These are phyloP conservation scores for Ephydatia muelleri DNA, from an alignment of 37 sponge, comb jelly and placozoan genomes.

Conservation along the genomic window DNA sequence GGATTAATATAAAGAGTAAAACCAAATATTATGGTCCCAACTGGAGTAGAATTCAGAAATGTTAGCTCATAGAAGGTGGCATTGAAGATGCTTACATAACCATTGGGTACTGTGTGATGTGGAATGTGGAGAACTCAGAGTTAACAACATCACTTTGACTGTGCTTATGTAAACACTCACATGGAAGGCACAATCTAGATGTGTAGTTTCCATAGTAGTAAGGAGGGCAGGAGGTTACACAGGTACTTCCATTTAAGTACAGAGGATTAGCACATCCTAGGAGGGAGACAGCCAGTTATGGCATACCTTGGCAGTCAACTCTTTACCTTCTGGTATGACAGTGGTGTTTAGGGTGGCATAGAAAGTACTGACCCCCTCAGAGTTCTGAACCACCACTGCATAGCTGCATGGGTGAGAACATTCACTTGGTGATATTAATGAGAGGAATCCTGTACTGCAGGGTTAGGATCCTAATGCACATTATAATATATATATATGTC, in stretches of 20 bases:
- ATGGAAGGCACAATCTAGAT: background rate
- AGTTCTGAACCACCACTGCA: no score
- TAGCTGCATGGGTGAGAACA: no score
- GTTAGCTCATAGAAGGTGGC: background rate
- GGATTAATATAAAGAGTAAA: background rate
- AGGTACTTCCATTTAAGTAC: slow-evolving; percentile 8
- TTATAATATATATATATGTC: no score
- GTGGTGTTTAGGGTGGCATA: no score
- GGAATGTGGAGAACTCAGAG: background rate
- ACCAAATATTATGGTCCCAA: background rate
- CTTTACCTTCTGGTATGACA: no score
- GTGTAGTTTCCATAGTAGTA: slow-evolving; percentile 23
- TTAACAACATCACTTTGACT: background rate
- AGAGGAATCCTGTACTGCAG: no score
- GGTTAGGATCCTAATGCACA: no score
- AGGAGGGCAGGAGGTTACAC: slow-evolving; percentile 14
- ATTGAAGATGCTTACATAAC: background rate
- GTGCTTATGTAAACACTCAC: background rate
- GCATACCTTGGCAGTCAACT: no score
- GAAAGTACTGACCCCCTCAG: no score
- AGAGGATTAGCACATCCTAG: no score
- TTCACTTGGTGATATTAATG: no score
- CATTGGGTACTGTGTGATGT: background rate
- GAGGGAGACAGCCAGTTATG: no score
- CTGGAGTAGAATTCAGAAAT: background rate